A percentile compares a stretch with the other conserved stretches of the same genome.
Conservation (phyloP, 2,888 invertebrate genomes). For the Stenurella melanura region DNA sequence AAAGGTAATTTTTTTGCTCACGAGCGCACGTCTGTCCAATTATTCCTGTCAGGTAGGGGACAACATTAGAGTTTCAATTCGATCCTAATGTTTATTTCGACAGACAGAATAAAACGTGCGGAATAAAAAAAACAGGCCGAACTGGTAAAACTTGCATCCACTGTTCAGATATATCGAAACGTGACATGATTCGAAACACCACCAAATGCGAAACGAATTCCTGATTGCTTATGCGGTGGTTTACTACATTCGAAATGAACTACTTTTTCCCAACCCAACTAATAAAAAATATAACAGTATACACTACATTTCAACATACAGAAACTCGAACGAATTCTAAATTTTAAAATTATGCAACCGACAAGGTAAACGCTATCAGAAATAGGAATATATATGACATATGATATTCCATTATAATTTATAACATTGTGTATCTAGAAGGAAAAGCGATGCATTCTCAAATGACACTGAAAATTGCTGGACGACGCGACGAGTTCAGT, state of each 20-base stretch:
- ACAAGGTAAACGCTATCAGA: no score
- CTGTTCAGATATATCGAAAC: slow-evolving; percentile 42
- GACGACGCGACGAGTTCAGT: no score
- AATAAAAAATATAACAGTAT: not conserved
- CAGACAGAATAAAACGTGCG: slow-evolving; percentile 13
- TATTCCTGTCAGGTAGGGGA: slow-evolving; percentile 25
- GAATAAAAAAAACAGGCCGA: slow-evolving; percentile 35
- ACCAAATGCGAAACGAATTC: slow-evolving; percentile 37
- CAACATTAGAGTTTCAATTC: slow-evolving; percentile 30
- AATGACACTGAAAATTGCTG: no score
- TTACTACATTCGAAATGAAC: slow-evolving; percentile 15
- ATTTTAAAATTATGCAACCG: not conserved
- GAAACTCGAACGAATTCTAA: not conserved
- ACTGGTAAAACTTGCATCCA: slow-evolving; percentile 41
- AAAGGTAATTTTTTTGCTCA: not conserved
- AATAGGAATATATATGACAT: no score
- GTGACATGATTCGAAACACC: slow-evolving; percentile 41
- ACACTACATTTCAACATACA: not conserved
- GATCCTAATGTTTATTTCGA: slow-evolving; percentile 30
- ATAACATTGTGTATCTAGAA: no score
- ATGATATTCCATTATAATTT: no score
- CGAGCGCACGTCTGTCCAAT: not conserved
- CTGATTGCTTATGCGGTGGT: slow-evolving; percentile 27
- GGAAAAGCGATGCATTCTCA: no score
- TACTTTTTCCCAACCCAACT: not conserved